These are phyloP conservation scores for Notamacropus eugenii DNA, from an alignment of 2,797 vertebrate genomes.

Conservation along the genomic window DNA sequence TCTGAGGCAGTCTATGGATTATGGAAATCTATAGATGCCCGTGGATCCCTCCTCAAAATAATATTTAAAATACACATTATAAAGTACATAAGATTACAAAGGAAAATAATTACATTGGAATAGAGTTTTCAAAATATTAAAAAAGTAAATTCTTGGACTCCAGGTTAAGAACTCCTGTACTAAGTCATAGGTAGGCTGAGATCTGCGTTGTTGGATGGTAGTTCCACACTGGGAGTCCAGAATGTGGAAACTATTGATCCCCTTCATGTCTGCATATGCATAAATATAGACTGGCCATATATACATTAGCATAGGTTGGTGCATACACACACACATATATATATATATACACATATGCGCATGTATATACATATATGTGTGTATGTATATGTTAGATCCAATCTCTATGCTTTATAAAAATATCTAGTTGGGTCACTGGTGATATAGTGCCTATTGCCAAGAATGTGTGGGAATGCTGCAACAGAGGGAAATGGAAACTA, in stretches of 20 bases:
- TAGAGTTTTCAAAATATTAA: neutral
- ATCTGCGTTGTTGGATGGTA: neutral
- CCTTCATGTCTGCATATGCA: neutral
- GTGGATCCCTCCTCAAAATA: neutral
- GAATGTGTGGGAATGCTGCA: neutral
- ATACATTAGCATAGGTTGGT: too few species aligned
- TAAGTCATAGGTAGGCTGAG: neutral
- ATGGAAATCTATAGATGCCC: neutral
- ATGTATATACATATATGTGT: too few species aligned
- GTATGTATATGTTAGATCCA: neutral
- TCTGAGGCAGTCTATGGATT: neutral
- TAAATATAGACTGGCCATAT: neutral
- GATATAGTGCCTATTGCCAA: neutral
- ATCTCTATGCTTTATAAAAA: constrained; percentile 7
- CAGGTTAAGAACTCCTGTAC: neutral
- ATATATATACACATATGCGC: too few species aligned
- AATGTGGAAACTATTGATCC: neutral
- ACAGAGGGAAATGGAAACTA: constrained; percentile 6
- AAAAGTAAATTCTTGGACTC: neutral
- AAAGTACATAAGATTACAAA: neutral
- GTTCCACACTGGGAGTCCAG: neutral
- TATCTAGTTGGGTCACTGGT: neutral
- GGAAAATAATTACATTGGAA: neutral
- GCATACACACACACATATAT: too few species aligned
- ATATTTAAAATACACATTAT: neutral